phyloP scores from a whole-genome alignment of 2,888 invertebrate species.

The Leucoptera coffeella region DNA sequence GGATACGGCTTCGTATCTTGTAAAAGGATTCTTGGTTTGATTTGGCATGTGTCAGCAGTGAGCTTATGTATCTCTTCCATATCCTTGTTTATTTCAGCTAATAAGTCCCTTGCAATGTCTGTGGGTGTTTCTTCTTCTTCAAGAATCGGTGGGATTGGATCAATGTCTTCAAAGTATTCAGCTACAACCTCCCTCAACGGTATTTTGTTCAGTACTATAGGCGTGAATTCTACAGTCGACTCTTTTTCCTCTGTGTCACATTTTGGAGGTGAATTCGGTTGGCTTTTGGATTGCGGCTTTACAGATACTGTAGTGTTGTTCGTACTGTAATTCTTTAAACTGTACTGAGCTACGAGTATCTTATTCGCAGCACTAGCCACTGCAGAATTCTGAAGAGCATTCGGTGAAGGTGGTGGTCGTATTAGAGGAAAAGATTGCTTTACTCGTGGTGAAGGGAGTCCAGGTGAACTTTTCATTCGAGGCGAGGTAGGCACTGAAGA shows the following conservation, averaged over 20 bases:
- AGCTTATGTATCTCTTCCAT: conserved; percentile 46
- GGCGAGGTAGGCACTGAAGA: conserved; percentile 76
- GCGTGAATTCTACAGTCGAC: conserved; percentile 17
- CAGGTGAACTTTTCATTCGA: conserved; percentile 63
- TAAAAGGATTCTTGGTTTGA: conserved; percentile 30
- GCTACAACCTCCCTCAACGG: conserved; percentile 13
- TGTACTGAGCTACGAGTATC: conserved; percentile 54
- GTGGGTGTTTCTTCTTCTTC: conserved; percentile 36
- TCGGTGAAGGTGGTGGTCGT: conserved; percentile 55
- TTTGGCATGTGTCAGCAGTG: conserved; percentile 35
- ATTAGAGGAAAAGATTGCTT: conserved; percentile 60
- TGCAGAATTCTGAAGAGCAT: conserved; percentile 42
- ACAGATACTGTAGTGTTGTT: conserved; percentile 17
- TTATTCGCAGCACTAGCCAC: conserved; percentile 46
- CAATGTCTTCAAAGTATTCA: conserved; percentile 32
- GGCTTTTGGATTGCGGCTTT: conserved; percentile 40
- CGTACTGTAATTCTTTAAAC: conserved; percentile 42
- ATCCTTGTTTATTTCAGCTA: conserved; percentile 40
- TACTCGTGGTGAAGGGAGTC: conserved; percentile 59
- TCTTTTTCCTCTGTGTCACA: conserved; percentile 31
- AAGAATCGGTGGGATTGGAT: conserved; percentile 34
- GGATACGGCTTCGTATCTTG: conserved; percentile 47
- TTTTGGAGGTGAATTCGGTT: conserved; percentile 43
- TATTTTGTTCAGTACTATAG: conserved; percentile 20
- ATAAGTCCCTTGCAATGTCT: conserved; percentile 30